A percentile compares a stretch with the other conserved stretches of the same genome.
Conservation (phyloP, 1,140 invertebrate genomes). For the Pantala flavescens region DNA sequence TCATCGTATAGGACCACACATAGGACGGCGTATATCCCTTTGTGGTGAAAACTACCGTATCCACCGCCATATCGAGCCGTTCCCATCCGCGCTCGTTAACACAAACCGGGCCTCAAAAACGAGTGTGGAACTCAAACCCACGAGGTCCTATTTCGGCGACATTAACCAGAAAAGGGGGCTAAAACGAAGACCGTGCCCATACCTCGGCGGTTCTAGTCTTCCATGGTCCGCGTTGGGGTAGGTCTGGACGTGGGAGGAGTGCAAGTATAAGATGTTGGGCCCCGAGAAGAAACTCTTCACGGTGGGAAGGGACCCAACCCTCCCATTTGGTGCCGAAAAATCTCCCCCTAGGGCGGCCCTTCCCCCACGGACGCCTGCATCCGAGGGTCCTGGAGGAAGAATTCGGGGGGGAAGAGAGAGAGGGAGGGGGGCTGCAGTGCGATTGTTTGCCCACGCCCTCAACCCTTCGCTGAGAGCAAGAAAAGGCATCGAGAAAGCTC, state of each 20-base stretch:
- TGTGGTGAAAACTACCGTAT: no score
- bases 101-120: no score
- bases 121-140: no score
- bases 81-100: no score
- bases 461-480: background rate
- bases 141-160: no score
- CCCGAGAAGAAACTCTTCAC: background rate
- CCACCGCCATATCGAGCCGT: no score
- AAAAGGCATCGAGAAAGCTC: no score
- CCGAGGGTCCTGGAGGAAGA: background rate
- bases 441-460: background rate
- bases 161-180: no score
- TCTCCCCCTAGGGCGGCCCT: background rate
- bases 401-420: background rate
- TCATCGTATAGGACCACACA: no score
- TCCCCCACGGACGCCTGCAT: no score
- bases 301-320: background rate
- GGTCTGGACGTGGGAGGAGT: background rate
- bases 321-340: background rate
- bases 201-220: background rate
- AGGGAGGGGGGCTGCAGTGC: background rate
- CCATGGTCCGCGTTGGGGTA: background rate
- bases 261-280: background rate
- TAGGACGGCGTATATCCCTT: no score
- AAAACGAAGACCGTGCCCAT: no score